Percentiles rank a stretch among this genome's conserved stretches.
Conservation (phyloP, 2,797 vertebrate genomes). For the Malurus leucopterus region DNA sequence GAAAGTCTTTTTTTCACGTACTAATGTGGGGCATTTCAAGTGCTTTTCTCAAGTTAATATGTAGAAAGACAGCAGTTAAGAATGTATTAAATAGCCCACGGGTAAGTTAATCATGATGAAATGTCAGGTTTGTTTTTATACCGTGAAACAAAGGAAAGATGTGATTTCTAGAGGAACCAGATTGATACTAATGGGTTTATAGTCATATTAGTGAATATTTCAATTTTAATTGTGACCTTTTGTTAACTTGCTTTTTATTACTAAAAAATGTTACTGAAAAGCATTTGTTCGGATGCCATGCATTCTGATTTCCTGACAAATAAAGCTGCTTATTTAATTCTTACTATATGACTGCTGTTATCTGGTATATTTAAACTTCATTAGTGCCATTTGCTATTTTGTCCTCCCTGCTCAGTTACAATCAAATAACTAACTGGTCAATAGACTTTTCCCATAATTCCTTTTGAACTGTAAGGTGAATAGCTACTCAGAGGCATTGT, state of each 20-base stretch:
- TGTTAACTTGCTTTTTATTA: background rate
- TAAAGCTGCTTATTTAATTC: slow-evolving; percentile 2
- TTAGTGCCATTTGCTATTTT: background rate
- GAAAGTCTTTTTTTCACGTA: background rate
- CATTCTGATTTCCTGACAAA: slow-evolving; percentile 11
- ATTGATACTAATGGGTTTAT: background rate
- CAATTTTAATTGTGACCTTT: background rate
- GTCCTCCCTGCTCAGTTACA: background rate
- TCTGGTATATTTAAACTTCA: background rate
- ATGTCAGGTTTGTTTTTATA: slow-evolving; percentile 25
- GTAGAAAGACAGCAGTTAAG: background rate
- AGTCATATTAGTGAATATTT: background rate
- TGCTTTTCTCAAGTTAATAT: background rate
- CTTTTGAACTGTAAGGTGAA: background rate
- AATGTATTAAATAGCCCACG: background rate
- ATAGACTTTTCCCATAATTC: background rate
- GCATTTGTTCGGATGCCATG: background rate
- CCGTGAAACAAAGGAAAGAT: slow-evolving; percentile 7
- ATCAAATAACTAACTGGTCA: background rate
- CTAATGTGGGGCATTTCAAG: background rate
- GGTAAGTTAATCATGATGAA: background rate
- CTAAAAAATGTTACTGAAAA: background rate
- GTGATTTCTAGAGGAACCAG: slow-evolving; percentile 11
- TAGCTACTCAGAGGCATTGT: background rate
- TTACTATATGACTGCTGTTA: background rate